Evolutionary conservation across 2,888 invertebrate species (phyloP).

Genomic region (Ommatoiulus sabulosus): DNA sequence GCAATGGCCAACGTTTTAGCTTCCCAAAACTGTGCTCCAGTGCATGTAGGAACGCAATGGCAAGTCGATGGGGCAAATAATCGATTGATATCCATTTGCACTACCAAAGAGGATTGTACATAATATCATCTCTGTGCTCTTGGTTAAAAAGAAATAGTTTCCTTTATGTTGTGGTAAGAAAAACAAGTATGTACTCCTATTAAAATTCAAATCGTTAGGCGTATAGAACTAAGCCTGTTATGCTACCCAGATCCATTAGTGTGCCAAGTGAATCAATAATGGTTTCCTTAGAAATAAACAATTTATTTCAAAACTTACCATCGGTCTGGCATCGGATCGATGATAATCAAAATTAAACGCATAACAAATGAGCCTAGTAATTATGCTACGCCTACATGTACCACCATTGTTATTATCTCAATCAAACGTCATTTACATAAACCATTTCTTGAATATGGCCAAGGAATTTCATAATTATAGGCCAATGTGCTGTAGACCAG

Average conservation of each 20-base stretch:
- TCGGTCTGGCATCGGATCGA: no score
- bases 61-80: not conserved
- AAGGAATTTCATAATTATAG: no score
- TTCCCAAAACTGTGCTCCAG: no score
- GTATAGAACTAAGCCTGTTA: not conserved
- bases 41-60: no score
- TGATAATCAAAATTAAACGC: not conserved
- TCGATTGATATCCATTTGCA: not conserved
- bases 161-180: not conserved
- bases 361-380: no score
- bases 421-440: no score
- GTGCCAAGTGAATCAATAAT: not conserved
- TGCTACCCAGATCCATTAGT: not conserved
- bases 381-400: no score
- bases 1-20: no score
- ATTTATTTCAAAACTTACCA: not conserved
- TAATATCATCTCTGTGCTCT: not conserved
- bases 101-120: not conserved
- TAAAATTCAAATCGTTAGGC: not conserved
- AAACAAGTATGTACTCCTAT: not conserved
- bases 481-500: no score
- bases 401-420: not conserved
- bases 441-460: no score
- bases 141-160: not conserved
- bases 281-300: not conserved